Conservation (phyloP, 2,113 vertebrate genomes). For the Electrona antarctica region DNA sequence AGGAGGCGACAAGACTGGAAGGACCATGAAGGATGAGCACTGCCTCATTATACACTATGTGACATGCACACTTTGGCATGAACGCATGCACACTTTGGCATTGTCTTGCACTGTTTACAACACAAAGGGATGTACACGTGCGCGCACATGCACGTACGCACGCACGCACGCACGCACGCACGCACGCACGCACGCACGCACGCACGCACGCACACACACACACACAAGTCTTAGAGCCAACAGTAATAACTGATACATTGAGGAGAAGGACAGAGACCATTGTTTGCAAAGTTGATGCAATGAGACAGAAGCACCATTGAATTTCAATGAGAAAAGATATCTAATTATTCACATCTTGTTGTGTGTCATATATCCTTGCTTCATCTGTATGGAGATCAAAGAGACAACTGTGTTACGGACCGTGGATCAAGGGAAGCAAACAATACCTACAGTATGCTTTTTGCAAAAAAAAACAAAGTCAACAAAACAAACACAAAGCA, state of each 20-base stretch:
- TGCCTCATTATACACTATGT: conserved; percentile 32
- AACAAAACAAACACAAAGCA: too few species aligned
- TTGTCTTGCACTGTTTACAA: not conserved
- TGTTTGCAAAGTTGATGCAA: conserved; percentile 16
- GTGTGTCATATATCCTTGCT: conserved; percentile 19
- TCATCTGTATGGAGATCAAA: conserved; percentile 20
- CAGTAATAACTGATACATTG: conserved; percentile 10
- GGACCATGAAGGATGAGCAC: conserved; percentile 31
- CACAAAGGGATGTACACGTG: not conserved
- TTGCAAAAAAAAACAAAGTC: too few species aligned
- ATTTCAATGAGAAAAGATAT: conserved; percentile 9
- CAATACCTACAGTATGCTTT: not conserved
- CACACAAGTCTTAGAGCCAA: conserved; percentile 6
- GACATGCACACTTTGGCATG: conserved; percentile 1
- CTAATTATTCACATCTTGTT: not conserved
- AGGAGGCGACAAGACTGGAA: conserved; percentile 44
- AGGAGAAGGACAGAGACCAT: not conserved
- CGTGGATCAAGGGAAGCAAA: not conserved
- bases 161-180: too few species aligned
- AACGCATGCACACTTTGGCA: not conserved
- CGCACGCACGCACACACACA: not conserved
- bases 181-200: not conserved
- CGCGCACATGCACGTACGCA: too few species aligned
- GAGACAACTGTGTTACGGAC: conserved; percentile 1
- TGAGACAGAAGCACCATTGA: not conserved